Evolutionary conservation across 37 sponge, comb jelly and placozoan genomes (phyloP), one percentile per base, ranked within the genome.

Genomic region (Chondrosia reniformis): DNA sequence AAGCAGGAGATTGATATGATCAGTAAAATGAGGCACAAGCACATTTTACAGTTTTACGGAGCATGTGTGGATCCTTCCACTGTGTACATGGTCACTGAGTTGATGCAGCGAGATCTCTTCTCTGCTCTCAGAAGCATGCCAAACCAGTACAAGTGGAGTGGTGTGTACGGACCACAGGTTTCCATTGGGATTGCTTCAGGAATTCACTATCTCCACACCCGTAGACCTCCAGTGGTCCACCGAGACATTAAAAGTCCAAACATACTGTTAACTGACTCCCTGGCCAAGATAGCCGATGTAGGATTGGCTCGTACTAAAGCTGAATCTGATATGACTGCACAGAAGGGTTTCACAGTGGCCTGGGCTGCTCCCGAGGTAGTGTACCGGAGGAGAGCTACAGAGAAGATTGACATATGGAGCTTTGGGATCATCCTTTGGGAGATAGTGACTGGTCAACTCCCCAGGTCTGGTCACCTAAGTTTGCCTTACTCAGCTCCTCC

Each of bases 311-410:
- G 92, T 13, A 86, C 90, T 33, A 95, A 85, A 74, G 78, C 67
- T 38, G 65, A 82, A 0, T 80, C 87, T n/a, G 87, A 91, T 63
- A 95, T 95, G 96, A 95, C 96, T 8, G 92, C 96, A 28, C 96
- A 95, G 87, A 79, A 67, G 28, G 93, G 93, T 0, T 95, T 78
- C 90, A 95, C 89, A 2, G 78, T 84, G 2, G 92, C 92, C n/a
- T 95, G 96, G 96, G 91, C 92, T 13, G 92, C 96, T 1, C 96
- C 96, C n/a, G 96, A 95, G 54, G 96, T 95, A 33, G 77, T 95
- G 30, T 91, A 86, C 46, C 55, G 96, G 0, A 85, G 58, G 55
- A 74, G 96, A 72, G 92, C 96, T 10, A 91, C 87, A 30, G 96
- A 95, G 79, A 95, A 95, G 82, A 91, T 95, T 25, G 96, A 95